Base-by-base conservation (phyloP, 2,113 vertebrate species). In the Hassar affinis region DNA sequence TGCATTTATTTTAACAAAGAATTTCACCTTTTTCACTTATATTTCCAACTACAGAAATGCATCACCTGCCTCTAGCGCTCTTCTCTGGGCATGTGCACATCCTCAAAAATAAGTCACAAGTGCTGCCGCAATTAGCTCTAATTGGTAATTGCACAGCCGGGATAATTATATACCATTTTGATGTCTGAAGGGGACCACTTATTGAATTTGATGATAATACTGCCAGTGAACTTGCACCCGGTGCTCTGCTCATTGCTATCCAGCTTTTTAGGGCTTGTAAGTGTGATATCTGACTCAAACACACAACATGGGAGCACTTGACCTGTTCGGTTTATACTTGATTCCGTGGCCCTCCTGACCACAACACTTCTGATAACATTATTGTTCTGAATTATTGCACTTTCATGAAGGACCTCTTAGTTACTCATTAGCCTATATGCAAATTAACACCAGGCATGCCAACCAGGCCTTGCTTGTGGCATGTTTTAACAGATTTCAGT, bases 141-240 rank as follows among this genome's bases (percentile, higher is more conserved):
- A 85, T 88, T 82, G 71, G 79, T 88, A 89, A 89, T 87, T 89
- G 83, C 79, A 54, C 56, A 71, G 77, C 69, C 54, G 25, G 71
- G 78, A 87, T 87, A 87, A 91, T 88, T 87, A 85, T 79, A 82
- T 80, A 85, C 52, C 82, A 85, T 88, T 91, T 86, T 86, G 80
- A 33, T 38, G 35, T 86, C 85, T 88, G 71, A 87, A 85, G 71
- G 84, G 85, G 86, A 51, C 71, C 85, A 84, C 85, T 89, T 87
- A 85, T 79, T 80, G 82, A 87, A 89, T 89, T 87, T 84, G 79
- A 83, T 81, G 66, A 86, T 85, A 84, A 88, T 76, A 79, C 75
- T 81, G 77, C 14, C 45, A 30, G 51, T 79, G 80, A 84, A 85
- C 83, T 42, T 66, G 5, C 45, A 78, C 85, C 68, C 56, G 51